A percentile compares a stretch with the other conserved stretches of the same genome.
Conservation (phyloP, 92 coral and sea anemone species). For the Scolanthus callimorphus region DNA sequence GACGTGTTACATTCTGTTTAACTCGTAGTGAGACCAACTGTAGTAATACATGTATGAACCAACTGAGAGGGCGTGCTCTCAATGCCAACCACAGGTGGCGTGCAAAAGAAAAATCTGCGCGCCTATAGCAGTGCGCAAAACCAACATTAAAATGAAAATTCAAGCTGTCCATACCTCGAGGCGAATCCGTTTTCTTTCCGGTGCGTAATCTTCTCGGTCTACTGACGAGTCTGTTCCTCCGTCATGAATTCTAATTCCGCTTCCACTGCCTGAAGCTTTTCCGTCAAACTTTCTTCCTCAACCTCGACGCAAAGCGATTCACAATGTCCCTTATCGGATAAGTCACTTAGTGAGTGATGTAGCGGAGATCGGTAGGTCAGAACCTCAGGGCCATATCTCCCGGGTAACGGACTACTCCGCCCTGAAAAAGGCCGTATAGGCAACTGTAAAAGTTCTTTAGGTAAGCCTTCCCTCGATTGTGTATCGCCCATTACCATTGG, state of each 20-base stretch:
- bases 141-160: no score
- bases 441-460: neutral
- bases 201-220: conserved; percentile 71
- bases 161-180: no score
- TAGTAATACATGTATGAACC: no score
- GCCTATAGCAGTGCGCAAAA: no score
- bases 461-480: conserved; percentile 1
- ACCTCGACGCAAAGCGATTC: conserved; percentile 94
- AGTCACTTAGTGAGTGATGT: conserved; percentile 40
- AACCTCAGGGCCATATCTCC: conserved; percentile 16
- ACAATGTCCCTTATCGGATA: conserved; percentile 67
- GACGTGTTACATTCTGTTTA: no score
- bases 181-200: conserved; percentile 64
- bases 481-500: conserved; percentile 4
- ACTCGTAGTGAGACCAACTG: no score
- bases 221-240: conserved; percentile 25
- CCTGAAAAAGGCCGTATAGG: conserved; percentile 11
- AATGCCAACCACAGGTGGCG: no score
- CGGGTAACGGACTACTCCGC: conserved; percentile 11
- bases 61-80: no score
- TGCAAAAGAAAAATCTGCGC: no score
- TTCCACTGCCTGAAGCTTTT: conserved; percentile 77
- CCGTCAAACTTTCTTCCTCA: conserved; percentile 87
- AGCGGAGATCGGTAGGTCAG: conserved; percentile 38
- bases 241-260: conserved; percentile 79